Conservation (phyloP, 2,888 invertebrate genomes). For the Glaucopsyche alexis region DNA sequence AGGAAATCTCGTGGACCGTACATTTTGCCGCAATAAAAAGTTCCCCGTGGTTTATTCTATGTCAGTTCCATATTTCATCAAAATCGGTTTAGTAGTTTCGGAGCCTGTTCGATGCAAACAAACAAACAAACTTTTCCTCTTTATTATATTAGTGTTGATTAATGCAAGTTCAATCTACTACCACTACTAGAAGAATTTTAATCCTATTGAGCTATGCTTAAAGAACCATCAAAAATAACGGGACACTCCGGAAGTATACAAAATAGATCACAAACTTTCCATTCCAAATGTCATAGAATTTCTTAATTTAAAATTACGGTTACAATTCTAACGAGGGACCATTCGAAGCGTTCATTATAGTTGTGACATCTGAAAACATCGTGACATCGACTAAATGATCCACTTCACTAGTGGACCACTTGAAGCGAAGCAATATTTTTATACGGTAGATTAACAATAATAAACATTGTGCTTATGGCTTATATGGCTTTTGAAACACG, state of each 20-base stretch:
- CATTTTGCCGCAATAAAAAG: no score
- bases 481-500: not conserved
- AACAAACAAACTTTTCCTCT: no score
- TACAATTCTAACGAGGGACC: constrained; percentile 17
- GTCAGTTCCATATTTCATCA: no score
- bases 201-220: not conserved
- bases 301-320: constrained; percentile 17
- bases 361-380: constrained; percentile 22
- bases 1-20: no score
- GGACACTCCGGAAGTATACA: constrained; percentile 2
- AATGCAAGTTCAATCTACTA: no score
- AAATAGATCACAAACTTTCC: constrained; percentile 13
- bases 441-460: constrained; percentile 18
- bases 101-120: no score
- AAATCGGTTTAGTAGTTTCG: no score
- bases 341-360: constrained; percentile 7
- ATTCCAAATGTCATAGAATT: constrained; percentile 3
- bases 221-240: not conserved
- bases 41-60: no score
- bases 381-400: constrained; percentile 21
- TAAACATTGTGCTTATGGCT: not conserved
- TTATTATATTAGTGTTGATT: no score
- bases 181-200: no score
- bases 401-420: constrained; percentile 9
- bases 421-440: constrained; percentile 17